Evolutionary conservation across 2,888 invertebrate genomes (phyloP), one percentile per base, ranked within the genome.

Genomic region (Drosophila diplacantha): DNA sequence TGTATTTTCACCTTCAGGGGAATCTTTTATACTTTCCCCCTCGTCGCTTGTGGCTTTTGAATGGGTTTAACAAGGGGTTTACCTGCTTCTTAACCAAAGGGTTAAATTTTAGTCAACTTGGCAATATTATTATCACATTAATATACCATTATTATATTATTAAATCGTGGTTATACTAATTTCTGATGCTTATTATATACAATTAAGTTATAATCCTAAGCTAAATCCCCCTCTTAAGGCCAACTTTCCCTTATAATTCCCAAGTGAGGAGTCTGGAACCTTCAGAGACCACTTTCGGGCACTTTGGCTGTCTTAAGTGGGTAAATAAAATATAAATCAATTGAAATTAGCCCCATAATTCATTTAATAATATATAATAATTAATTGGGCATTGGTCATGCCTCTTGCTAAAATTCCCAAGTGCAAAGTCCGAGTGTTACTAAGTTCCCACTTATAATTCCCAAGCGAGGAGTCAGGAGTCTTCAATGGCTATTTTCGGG

Each of bases 191-290:
- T 9, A 8, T 16, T 35, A 4, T 5, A 5, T 16, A 4, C 4
- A 9, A 9, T 35, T 35, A 2, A 16, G 5, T 16, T 2, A 9
- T 16, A 16, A 16, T 16, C 9, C 4, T 16, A 16, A 2, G 8
- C 2, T 3, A 9, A 4, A 8, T 0, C 0, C 2, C 8, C 34
- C 16, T 16, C 34, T 35, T n/a, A 14, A 16, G 0, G 4, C n/a
- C 7, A 16, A 34, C 2, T 7, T n/a, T 34, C 7, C 3, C n/a
- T 34, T 14, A 34, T 16, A 35, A 9, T 16, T 35, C 5, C 16
- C 4, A 35, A 16, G 35, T 16, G 16, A 16, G 2, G 3, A 16
- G 16, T 16, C 16, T 9, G 9, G 2, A 9, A 9, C 3, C 9
- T 9, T n/a, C 8, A 8, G n/a, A 9, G 1, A 7, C n/a, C 6